phyloP scores from a whole-genome alignment of 2,888 invertebrate species.

The Andricus curvator region DNA sequence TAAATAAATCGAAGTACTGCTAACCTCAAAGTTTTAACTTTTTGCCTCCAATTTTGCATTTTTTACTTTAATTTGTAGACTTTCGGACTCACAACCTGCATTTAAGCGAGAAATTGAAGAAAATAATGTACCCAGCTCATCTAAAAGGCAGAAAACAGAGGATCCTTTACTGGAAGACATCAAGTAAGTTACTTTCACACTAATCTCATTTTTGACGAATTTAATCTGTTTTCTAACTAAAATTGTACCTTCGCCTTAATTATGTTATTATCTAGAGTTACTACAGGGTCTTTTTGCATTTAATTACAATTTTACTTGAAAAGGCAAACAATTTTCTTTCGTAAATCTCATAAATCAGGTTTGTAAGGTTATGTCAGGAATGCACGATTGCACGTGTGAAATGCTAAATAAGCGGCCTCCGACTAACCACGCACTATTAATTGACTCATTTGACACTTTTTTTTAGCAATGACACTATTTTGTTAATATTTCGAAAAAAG shows the following conservation, averaged over 20 bases:
- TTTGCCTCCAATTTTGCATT: conserved; percentile 2
- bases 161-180: conserved; percentile 70
- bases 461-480: no score
- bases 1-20: background rate
- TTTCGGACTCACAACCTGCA: conserved; percentile 15
- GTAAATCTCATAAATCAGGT: background rate
- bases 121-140: conserved; percentile 48
- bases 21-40: conserved; percentile 41
- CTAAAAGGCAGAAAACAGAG: conserved; percentile 67
- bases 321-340: background rate
- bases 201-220: background rate
- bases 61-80: conserved; percentile 3
- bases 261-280: background rate
- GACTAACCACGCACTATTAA: no score
- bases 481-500: no score
- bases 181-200: conserved; percentile 65
- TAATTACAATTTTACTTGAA: background rate
- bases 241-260: background rate
- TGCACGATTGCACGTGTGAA: conserved; percentile 43
- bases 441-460: no score
- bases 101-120: conserved; percentile 62
- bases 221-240: background rate
- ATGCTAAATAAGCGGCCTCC: background rate
- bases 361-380: conserved; percentile 5
- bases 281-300: background rate